phyloP scores from a whole-genome alignment of 2,888 invertebrate genomes.

The Oithona nana region DNA sequence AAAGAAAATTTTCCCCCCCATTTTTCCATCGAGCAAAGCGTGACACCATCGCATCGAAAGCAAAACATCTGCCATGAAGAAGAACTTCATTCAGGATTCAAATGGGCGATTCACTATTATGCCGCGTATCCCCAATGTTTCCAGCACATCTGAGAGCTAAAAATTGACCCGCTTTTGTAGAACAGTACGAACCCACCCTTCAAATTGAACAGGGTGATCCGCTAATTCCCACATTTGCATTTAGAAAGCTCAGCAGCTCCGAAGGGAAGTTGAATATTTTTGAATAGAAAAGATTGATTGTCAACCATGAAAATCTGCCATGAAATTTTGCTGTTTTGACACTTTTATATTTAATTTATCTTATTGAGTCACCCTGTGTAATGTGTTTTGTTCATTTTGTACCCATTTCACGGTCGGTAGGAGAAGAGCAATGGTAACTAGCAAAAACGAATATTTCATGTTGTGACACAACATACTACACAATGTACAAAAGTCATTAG shows the following conservation, averaged over 20 bases:
- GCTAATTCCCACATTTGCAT: background rate
- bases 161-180: background rate
- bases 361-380: background rate
- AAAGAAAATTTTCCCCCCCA: background rate
- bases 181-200: background rate
- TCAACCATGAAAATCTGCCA: too few relatives aligned
- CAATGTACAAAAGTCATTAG: background rate
- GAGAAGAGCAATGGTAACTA: too few relatives aligned
- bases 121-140: background rate
- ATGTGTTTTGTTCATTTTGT: background rate
- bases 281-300: too few relatives aligned
- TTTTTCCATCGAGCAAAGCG: background rate
- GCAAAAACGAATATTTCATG: background rate
- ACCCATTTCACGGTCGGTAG: background rate
- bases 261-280: too few relatives aligned
- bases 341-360: too few relatives aligned
- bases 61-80: background rate
- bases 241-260: background rate
- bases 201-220: background rate
- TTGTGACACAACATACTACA: background rate
- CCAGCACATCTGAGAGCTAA: too few relatives aligned
- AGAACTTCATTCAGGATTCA: background rate
- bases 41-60: too few relatives aligned
- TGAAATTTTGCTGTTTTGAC: too few relatives aligned
- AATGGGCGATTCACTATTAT: background rate